Base-by-base conservation (phyloP, 1,140 invertebrate genomes). In the Bacillus rossius region DNA sequence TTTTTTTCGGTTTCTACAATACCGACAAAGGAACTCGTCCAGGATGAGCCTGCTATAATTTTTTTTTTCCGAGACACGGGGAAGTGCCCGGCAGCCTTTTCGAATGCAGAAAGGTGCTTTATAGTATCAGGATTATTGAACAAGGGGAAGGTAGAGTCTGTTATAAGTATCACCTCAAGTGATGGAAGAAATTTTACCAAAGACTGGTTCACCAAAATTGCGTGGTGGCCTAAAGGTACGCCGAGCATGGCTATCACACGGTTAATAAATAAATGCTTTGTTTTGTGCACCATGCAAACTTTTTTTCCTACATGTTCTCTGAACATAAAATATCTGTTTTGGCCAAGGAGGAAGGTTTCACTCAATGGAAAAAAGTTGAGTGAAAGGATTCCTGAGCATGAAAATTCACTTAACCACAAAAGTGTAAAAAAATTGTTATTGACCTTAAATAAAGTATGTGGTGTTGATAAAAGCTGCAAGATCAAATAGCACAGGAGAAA, bases 321-420 rank as follows among this genome's bases (percentile, higher is more conserved):
- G 37, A 60, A 60, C n/a, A 29, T 10, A 16, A 64, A 4, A 22
- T 53, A 5, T 55, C 48, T 54, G 16, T 20, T 26, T 57, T 57
- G 37, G 48, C 48, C 52, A 55, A 55, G 25, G 48, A 50, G 25
- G 16, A 41, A 45, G 50, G 43, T 47, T 49, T 38, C 2, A 50
- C 26, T 10, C 22, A 29, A 17, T 57, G 45, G 42, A 61, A 60
- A 42, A 34, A 63, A 58, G 51, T 45, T 60, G 52, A 54, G 38
- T 57, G 41, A 60, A 60, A 37, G 20, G 34, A 22, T 54, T 41
- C 50, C 57, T 8, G 50, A 59, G 7, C 50, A 59, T 49, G 57
- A 59, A 59, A 59, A 59, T 55, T 59, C 51, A 38, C 49, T 34
- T 37, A 55, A 41, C 19, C 57, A 59, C 51, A 59, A 45, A 20